phyloP scores from a whole-genome alignment of 1,140 invertebrate genomes.

The Acromyrmex echinatior region DNA sequence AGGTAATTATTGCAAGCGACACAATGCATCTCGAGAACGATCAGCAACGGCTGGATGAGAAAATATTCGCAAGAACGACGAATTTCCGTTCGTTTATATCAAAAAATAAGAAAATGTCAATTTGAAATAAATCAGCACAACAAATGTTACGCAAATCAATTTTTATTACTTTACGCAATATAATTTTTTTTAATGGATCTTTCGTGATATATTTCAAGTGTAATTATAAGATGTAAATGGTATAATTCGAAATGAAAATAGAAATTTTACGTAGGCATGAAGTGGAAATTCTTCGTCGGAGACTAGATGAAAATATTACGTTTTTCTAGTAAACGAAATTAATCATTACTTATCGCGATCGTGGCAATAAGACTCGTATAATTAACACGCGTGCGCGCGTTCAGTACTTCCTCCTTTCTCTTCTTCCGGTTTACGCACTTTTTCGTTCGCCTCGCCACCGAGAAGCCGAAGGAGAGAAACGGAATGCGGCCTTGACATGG shows the following conservation, averaged over 20 bases:
- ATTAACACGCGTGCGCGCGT: constrained; percentile 35
- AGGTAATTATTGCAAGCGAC: constrained; percentile 63
- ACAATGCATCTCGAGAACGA: constrained; percentile 17
- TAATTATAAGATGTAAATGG: not conserved
- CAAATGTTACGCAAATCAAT: not conserved
- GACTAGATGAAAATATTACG: constrained; percentile 13
- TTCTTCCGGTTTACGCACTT: constrained; percentile 51
- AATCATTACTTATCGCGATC: constrained; percentile 53
- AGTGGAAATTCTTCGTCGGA: constrained; percentile 27
- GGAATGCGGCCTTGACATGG: constrained; percentile 82
- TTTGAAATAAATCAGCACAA: not conserved
- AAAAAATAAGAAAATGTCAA: not conserved
- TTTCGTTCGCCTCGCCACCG: not conserved
- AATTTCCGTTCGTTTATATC: not conserved
- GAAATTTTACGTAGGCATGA: not conserved
- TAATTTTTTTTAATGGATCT: constrained; percentile 1
- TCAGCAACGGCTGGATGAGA: not conserved
- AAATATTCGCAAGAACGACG: not conserved
- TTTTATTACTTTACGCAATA: not conserved
- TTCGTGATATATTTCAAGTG: not conserved
- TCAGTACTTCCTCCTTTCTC: constrained; percentile 55
- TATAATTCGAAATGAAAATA: not conserved
- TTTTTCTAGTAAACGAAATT: constrained; percentile 29
- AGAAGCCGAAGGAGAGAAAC: constrained; percentile 21
- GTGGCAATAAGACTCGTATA: constrained; percentile 26